These are phyloP conservation scores for Xiphophorus hellerii DNA, from an alignment of 2,113 vertebrate species.

Conservation along the genomic window DNA sequence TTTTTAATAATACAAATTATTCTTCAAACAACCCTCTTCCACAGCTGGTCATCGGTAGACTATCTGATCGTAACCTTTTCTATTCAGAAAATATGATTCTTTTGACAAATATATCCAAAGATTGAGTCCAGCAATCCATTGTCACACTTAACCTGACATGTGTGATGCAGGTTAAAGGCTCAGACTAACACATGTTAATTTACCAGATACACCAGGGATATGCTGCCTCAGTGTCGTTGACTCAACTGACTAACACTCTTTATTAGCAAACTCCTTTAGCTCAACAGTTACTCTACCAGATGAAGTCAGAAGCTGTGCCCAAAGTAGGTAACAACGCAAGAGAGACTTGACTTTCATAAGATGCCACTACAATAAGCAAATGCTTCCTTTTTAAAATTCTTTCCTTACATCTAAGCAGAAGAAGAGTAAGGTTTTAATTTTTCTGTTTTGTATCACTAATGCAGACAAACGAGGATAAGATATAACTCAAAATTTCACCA, in stretches of 20 bases:
- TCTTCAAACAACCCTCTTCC: too few relatives aligned
- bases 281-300: too few relatives aligned
- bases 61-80: neutral
- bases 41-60: too few relatives aligned
- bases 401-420: slow-evolving; percentile 2
- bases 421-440: slow-evolving; percentile 21
- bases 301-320: neutral
- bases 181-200: too few relatives aligned
- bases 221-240: too few relatives aligned
- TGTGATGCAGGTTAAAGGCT: too few relatives aligned
- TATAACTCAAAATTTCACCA: slow-evolving; percentile 57
- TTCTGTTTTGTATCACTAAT: slow-evolving; percentile 37
- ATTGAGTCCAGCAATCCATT: too few relatives aligned
- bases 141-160: too few relatives aligned
- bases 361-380: neutral
- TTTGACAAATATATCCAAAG: too few relatives aligned
- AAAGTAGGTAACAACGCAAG: neutral
- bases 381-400: neutral
- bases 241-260: neutral
- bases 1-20: neutral
- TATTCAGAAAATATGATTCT: too few relatives aligned
- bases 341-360: neutral
- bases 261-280: too few relatives aligned
- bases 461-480: slow-evolving; percentile 56
- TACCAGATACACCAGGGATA: too few relatives aligned